phyloP scores from a whole-genome alignment of 2,888 invertebrate species.

The Tinea pellionella region DNA sequence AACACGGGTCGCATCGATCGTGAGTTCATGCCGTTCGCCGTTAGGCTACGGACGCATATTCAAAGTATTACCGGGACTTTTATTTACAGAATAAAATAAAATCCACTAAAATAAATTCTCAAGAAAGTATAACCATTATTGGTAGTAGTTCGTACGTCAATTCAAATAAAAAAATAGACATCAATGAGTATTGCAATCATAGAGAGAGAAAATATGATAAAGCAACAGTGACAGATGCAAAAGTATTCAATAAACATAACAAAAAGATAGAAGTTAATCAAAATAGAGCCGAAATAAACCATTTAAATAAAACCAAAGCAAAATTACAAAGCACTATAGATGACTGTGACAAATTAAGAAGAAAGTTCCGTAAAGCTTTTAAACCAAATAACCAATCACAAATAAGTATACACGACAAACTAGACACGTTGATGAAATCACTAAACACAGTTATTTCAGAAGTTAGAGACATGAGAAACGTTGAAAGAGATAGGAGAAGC shows the following conservation, averaged over 20 bases:
- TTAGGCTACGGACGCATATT: too few relatives aligned
- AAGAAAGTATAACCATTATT: too few relatives aligned
- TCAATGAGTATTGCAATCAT: too few relatives aligned
- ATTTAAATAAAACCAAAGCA: neutral
- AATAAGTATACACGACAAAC: slow-evolving; percentile 34
- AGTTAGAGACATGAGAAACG: slow-evolving; percentile 22
- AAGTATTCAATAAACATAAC: slow-evolving; percentile 21
- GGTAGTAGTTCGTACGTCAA: too few relatives aligned
- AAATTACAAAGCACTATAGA: slow-evolving; percentile 20
- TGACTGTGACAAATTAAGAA: slow-evolving; percentile 18
- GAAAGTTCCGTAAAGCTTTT: neutral
- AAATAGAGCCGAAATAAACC: slow-evolving; percentile 15
- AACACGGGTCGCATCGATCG: too few relatives aligned
- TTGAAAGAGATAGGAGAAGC: neutral
- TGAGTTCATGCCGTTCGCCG: too few relatives aligned
- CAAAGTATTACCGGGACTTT: too few relatives aligned
- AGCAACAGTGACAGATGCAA: slow-evolving; percentile 18
- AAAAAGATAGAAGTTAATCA: neutral
- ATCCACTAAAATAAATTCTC: too few relatives aligned
- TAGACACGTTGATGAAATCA: slow-evolving; percentile 35
- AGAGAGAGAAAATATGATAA: slow-evolving; percentile 15
- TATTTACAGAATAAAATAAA: too few relatives aligned
- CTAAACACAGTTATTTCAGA: slow-evolving; percentile 36
- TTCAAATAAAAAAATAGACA: too few relatives aligned
- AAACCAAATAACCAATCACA: slow-evolving; percentile 19